A percentile compares a stretch with the other conserved stretches of the same genome.
These are phyloP conservation scores for Meriones unguiculatus DNA, from an alignment of 2,113 vertebrate species.

Conservation along the genomic window DNA sequence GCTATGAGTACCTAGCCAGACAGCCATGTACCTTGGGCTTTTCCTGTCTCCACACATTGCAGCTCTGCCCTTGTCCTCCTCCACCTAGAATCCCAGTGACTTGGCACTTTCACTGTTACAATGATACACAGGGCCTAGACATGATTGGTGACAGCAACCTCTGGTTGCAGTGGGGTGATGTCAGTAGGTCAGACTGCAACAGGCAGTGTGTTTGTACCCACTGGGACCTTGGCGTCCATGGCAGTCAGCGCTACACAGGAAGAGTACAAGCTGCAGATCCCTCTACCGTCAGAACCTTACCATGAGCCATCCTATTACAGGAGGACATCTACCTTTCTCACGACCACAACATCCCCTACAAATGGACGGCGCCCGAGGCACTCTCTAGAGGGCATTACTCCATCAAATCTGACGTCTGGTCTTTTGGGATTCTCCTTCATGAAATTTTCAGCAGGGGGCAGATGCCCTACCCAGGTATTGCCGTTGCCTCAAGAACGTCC, in stretches of 20 bases:
- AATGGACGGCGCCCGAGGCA: slow-evolving; percentile 91
- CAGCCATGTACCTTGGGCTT: neutral
- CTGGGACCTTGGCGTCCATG: neutral
- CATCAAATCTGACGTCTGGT: slow-evolving; percentile 91
- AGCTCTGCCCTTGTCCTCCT: neutral
- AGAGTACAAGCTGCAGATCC: neutral
- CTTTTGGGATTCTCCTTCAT: slow-evolving; percentile 90
- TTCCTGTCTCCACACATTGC: no score
- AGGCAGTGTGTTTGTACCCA: neutral
- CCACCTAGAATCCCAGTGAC: neutral
- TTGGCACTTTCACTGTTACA: neutral
- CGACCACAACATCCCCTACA: slow-evolving; percentile 89
- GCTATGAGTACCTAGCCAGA: neutral
- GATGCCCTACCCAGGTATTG: slow-evolving; percentile 89
- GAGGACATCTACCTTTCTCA: slow-evolving; percentile 88
- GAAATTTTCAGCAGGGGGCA: slow-evolving; percentile 89
- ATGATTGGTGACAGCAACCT: neutral
- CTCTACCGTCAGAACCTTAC: neutral
- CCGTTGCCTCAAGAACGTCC: neutral
- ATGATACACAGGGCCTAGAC: neutral
- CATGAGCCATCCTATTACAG: slow-evolving; percentile 75
- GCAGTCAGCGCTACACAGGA: neutral
- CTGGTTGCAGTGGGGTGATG: neutral
- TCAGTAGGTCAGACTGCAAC: neutral
- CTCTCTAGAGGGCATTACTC: slow-evolving; percentile 89